These are phyloP conservation scores for Drosophila kuntzei DNA, from an alignment of 2,888 invertebrate genomes.

Conservation along the genomic window DNA sequence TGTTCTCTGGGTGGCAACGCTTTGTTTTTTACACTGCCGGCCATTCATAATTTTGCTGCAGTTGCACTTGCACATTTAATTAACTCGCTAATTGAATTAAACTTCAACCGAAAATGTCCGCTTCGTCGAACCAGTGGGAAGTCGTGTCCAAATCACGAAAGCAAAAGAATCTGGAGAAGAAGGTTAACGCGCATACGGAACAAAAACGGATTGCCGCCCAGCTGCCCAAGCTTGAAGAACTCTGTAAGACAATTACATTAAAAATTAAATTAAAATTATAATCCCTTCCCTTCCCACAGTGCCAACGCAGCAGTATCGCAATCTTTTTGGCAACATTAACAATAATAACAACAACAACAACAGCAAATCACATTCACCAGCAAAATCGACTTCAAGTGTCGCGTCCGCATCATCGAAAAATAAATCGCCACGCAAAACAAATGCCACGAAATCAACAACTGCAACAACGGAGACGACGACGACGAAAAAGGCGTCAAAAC, in stretches of 20 bases:
- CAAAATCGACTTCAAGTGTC: conserved; percentile 66
- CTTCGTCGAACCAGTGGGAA: conserved; percentile 88
- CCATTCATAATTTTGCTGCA: conserved; percentile 15
- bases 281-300: conserved; percentile 86
- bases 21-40: conserved; percentile 30
- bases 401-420: conserved; percentile 54
- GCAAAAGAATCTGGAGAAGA: conserved; percentile 86
- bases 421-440: conserved; percentile 45
- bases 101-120: conserved; percentile 34
- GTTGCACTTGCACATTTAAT: conserved; percentile 8
- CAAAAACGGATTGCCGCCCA: conserved; percentile 86
- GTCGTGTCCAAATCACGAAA: conserved; percentile 90
- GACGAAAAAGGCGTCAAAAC: conserved; percentile 24
- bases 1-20: too few species aligned
- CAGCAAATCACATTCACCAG: conserved; percentile 54
- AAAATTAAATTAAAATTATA: neutral
- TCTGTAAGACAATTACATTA: conserved; percentile 88
- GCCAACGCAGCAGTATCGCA: conserved; percentile 89
- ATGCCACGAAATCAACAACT: conserved; percentile 35
- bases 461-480: neutral
- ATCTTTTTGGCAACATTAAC: conserved; percentile 84
- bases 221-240: conserved; percentile 91
- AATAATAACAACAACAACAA: conserved; percentile 47
- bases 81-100: conserved; percentile 40
- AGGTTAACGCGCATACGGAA: conserved; percentile 86